Base-by-base conservation (phyloP, 2,888 invertebrate species). In the Dendrolimus houi region DNA sequence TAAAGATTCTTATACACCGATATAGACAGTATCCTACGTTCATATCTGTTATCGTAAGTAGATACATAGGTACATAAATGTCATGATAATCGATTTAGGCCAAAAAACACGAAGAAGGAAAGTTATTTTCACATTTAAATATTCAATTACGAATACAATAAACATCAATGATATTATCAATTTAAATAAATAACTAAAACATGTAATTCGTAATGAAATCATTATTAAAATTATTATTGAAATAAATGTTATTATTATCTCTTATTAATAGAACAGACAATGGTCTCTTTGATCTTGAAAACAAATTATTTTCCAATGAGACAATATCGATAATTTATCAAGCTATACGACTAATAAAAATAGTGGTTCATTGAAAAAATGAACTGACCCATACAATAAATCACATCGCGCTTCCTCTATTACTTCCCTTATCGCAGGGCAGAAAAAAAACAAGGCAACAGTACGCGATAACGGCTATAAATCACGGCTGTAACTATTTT, bases 371-470 rank as follows among this genome's bases (percentile, higher is more conserved):
- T 72, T 74, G 68, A 72, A 77, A 72, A 73, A 72, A 73, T 69
- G 63, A 72, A 72, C 72, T 74, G 70, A 70, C 66, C 66, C 61
- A 59, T 62, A 68, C 75, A 62, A 78, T 79, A 77, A 79, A 79
- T 79, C 78, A 79, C 72, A 54, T 61, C 55, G 61, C 65, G 72
- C 75, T 76, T 74, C 76, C 74, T 74, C 76, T 74, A 68, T 84
- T 82, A 79, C 79, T 81, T 80, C 71, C 72, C 80, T 86, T 88
- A 87, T 87, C 86, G 78, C 65, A 62, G 69, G 65, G 71, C 74
- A 75, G 75, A 82, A 83, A 81, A 72, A 70, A 67, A 64, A 68
- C 65, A 70, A 76, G 73, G 70, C 75, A 75, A 67, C 66, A 72
- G 67, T 56, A 75, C 71, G 63, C 73, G 80, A 83, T 85, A 84